Base-by-base conservation (phyloP, 1,140 invertebrate species). In the Popillia japonica region DNA sequence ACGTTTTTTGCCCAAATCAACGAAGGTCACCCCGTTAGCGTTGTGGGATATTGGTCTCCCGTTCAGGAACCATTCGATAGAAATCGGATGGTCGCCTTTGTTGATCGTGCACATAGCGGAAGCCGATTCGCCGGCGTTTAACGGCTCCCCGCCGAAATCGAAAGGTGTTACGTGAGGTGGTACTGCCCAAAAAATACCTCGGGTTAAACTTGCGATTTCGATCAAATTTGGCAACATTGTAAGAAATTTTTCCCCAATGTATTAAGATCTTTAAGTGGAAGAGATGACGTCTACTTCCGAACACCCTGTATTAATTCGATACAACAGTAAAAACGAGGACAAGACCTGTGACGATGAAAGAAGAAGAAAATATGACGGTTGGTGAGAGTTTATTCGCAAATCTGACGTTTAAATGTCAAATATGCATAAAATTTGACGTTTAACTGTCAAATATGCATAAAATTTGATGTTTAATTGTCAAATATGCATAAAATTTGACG, bases 1-100 rank as follows among this genome's bases (percentile, higher is more conserved):
- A 44, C 82, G 81, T 75, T 87, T 85, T 23, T 87, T 84, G 72
- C 83, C 83, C 44, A 83, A 86, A 88, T 79, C 82, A 87, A 86
- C 44, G 77, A 79, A 82, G 55, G 77, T 79, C 48, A 85, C 90
- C 87, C 78, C 90, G 87, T 68, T 68, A 87, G 68, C 72, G 20
- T 73, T 23, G 23, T 78, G 48, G 77, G 27, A 44, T 77, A 87
- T 84, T 11, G 87, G 82, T 77, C 80, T 82, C n/a, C 86, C 87
- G 83, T 90, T 90, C 83, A 92, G 90, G 79, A 86, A 88, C 91
- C 90, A 92, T 78, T 88, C 87, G 83, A 93, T 92, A 76, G 88
- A 88, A 81, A 93, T 85, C 8, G 92, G 92, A 78, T 89, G 89
- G 86, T 93, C 93, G 59, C 93, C 93, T 86, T 93, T 93, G 76